These are phyloP conservation scores for Heliconius himera DNA, from an alignment of 1,140 invertebrate species.

Conservation along the genomic window DNA sequence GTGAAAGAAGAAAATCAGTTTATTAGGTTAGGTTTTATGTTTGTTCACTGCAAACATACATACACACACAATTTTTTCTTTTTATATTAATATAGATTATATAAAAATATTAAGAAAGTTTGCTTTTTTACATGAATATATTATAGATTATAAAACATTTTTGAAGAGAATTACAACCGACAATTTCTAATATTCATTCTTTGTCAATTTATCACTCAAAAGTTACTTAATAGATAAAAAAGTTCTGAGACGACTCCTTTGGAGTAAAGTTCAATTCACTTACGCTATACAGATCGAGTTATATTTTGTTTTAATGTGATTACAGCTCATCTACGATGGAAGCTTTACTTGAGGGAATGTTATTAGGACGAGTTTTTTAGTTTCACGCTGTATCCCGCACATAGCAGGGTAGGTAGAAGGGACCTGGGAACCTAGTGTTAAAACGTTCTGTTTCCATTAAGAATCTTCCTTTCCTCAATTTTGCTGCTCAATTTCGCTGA, in stretches of 20 bases:
- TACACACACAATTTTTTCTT: too few species aligned
- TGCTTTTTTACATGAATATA: neutral
- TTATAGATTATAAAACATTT: neutral
- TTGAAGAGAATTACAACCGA: neutral
- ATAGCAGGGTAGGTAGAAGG: neutral
- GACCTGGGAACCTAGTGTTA: neutral
- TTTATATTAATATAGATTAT: too few species aligned
- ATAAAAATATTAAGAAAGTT: neutral
- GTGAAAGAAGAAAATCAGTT: too few species aligned
- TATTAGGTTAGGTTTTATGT: too few species aligned
- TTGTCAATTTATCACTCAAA: slow-evolving; percentile 8
- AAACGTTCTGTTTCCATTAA: neutral
- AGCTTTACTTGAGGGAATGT: neutral
- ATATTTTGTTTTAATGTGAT: slow-evolving; percentile 4
- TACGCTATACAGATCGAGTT: slow-evolving; percentile 1
- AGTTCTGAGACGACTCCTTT: neutral
- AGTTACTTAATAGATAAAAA: slow-evolving; percentile 11
- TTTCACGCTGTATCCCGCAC: neutral
- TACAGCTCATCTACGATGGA: neutral
- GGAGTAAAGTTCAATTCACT: slow-evolving; percentile 12
- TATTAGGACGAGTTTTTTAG: neutral
- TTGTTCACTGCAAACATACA: too few species aligned
- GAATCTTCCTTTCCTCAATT: too few species aligned
- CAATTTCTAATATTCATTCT: slow-evolving; percentile 1
- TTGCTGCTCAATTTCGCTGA: too few species aligned